A percentile compares a stretch with the other conserved stretches of the same genome.
phyloP scores from a whole-genome alignment of 2,888 invertebrate species.

The Scaptomyza polygonia region DNA sequence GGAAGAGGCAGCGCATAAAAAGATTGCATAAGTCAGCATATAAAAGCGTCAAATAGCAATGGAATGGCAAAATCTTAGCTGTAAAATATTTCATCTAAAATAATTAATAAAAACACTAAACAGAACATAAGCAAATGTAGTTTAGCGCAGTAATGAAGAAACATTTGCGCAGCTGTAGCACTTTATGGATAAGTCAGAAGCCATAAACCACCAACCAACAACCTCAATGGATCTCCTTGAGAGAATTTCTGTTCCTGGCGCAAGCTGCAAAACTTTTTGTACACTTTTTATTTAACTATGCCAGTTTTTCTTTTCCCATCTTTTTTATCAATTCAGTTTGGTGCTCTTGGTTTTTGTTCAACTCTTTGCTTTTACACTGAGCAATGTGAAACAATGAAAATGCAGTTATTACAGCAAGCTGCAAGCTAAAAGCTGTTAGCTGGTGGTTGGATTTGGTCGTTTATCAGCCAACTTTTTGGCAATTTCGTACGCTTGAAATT shows the following conservation, averaged over 20 bases:
- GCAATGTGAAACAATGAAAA: constrained; percentile 33
- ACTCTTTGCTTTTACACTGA: constrained; percentile 37
- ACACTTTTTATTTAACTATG: constrained; percentile 23
- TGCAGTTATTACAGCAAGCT: constrained; percentile 24
- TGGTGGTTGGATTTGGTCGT: constrained; percentile 15
- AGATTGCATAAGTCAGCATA: background rate
- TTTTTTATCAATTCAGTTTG: constrained; percentile 2
- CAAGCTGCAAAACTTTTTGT: constrained; percentile 3
- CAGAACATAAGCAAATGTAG: background rate
- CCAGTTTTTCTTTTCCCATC: background rate
- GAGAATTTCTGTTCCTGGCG: constrained; percentile 16
- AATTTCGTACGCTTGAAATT: constrained; percentile 42
- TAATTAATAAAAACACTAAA: background rate
- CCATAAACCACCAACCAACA: no score
- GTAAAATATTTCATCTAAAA: background rate
- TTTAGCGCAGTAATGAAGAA: background rate
- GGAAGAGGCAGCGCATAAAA: no score
- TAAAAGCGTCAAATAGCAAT: background rate
- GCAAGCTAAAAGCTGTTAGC: constrained; percentile 11
- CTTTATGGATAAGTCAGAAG: constrained; percentile 44
- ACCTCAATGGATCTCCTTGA: background rate
- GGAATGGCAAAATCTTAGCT: background rate
- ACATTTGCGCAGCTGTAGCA: constrained; percentile 16
- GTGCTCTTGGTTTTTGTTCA: background rate
- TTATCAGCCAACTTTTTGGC: no score